Conservation (phyloP, 2,888 invertebrate species). For the Perizoma flavofasciatum region DNA sequence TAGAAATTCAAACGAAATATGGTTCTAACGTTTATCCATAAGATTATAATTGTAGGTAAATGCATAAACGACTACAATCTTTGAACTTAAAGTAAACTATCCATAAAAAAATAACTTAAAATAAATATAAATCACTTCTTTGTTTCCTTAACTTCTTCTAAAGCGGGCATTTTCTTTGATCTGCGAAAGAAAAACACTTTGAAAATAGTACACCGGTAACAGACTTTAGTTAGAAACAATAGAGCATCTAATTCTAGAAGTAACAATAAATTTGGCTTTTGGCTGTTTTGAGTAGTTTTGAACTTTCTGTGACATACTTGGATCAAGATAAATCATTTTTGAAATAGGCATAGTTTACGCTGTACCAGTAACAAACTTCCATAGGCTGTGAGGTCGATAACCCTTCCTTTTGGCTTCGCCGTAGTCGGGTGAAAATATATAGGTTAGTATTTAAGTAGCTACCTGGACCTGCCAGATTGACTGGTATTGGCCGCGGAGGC, state of each 20-base stretch:
- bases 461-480: constrained; percentile 51
- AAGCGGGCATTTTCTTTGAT: constrained; percentile 52
- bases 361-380: too few relatives aligned
- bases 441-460: constrained; percentile 4
- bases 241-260: too few relatives aligned
- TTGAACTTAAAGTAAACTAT: constrained; percentile 19
- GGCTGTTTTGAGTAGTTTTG: too few relatives aligned
- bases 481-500: constrained; percentile 56
- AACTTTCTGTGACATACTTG: too few relatives aligned
- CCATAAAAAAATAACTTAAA: constrained; percentile 42
- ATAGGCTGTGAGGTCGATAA: too few relatives aligned
- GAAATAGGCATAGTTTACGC: too few relatives aligned
- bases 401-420: too few relatives aligned
- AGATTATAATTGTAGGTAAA: constrained; percentile 28
- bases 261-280: too few relatives aligned
- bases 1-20: neutral
- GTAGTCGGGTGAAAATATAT: too few relatives aligned
- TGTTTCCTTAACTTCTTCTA: constrained; percentile 57
- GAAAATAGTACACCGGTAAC: too few relatives aligned
- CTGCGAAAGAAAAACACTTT: constrained; percentile 49
- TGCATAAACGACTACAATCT: constrained; percentile 27
- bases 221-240: too few relatives aligned
- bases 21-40: constrained; percentile 5
- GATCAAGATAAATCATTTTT: too few relatives aligned
- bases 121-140: constrained; percentile 48